Evolutionary conservation across 2,888 invertebrate species (phyloP), one percentile per base, ranked within the genome.

Genomic region (Dynastes hyllus): DNA sequence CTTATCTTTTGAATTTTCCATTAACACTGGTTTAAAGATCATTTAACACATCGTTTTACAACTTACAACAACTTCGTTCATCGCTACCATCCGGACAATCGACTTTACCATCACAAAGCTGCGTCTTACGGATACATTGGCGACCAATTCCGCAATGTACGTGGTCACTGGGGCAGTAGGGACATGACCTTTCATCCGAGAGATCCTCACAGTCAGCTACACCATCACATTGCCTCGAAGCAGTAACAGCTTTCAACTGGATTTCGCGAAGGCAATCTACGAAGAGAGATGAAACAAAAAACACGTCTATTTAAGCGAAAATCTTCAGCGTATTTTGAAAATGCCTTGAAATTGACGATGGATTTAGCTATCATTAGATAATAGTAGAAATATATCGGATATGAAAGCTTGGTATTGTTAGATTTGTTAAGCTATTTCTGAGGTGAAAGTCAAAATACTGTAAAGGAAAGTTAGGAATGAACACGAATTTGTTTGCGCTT

Each of bases 71-170:
- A 83, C 94, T 94, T 84, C 94, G 91, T 87, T 97, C 97, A 85
- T 97, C 97, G 82, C 95, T 94, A 50, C 95, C 96, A 87, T 96
- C 96, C 0, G 95, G 94, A 85, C 97, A 97, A 88, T 97, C 96
- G 0, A 92, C 90, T 77, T 93, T 93, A 71, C 96, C 96, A 85
- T 97, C 96, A 87, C 97, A 97, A 79, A 94, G 92, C 83, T 94
- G 92, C 76, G 91, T 91, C 8, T 90, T 89, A 0, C 94, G 92
- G 81, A 97, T 92, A 87, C 97, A 97, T 40, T 92, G 92, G 78
- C 94, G 91, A 73, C 94, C 93, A 73, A 95, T 91, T 0, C 96
- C 96, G 86, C 97, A 97, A 84, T 96, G 96, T 81, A 96, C 89
- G 4, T 91, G 90, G 61, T 93, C 93, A 53, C 92, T 90, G 1